Evolutionary conservation across 2,113 vertebrate species (phyloP), one percentile per base, ranked within the genome.

Genomic region (Zingel zingel): DNA sequence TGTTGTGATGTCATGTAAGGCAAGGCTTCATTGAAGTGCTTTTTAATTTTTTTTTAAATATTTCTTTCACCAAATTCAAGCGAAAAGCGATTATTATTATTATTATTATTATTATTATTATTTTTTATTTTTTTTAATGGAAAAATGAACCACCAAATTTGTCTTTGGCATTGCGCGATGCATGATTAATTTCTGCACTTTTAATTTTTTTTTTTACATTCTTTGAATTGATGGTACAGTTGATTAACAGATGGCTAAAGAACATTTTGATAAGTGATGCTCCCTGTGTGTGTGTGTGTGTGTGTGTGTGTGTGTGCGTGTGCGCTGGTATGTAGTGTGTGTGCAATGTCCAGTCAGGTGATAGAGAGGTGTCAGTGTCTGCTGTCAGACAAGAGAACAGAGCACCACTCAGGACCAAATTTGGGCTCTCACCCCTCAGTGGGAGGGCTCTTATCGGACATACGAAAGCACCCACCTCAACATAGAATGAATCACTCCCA

Each of bases 341-440:
- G 93, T 93, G 79, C 79, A 59, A 47, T 58, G 71, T 91, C 88
- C 92, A 87, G 93, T 94, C 95, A 95, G 94, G 94, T 96, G 96
- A 97, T 97, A 96, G 92, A 91, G 96, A 97, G 96, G 97, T 98
- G 97, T 97, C 96, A 94, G 94, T 95, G 95, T 95, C 94, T 94
- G 94, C 91, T 95, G 83, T 94, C 93, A 96, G 96, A 97, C 96
- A 95, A 94, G 91, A 74, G 93, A 88, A 90, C 94, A 94, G 95
- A 96, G 94, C 93, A 91, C 96, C 90, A 89, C 73, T 94, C 92
- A 85, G 96, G 95, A 96, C 97, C 97, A 97, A 97, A 98, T 98
- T 97, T 97, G 97, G 97, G 93, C 94, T 95, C 91, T 96, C 95
- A 94, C 95, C 95, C 96, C 96, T 94, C 86, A 84, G 74, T 94